Evolutionary conservation across 1,140 invertebrate genomes (phyloP), one percentile per base, ranked within the genome.

Genomic region (Brachionus manjavacas): DNA sequence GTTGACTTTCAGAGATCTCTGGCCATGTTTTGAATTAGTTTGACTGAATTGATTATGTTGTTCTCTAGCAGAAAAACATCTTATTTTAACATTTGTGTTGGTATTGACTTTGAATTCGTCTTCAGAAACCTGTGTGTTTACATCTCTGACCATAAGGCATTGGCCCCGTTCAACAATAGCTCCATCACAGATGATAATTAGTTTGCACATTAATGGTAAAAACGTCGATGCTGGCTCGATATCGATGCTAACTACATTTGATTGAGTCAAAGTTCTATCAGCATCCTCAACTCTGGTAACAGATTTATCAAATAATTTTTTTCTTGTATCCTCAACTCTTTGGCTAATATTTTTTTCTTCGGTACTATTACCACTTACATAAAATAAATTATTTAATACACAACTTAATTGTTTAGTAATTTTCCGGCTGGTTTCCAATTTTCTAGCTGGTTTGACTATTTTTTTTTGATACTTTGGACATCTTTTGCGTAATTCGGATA

Each of bases 121-220:
- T 23, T 80, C 20, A 39, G 11, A 11, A 14, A 64, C 14, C 20
- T 80, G 76, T 52, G 55, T 80, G 11, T 23, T 64, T 7, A 64
- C 79, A 68, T 81, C 79, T 12, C 79, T 35, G n/a, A 81, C 79
- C n/a, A 81, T n/a, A 23, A 68, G 20, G 14, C 49, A 68, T 46
- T 64, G 20, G n/a, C 79, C 79, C 12, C 79, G 28, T 64, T 81
- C 79, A 68, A 64, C 20, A 20, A 68, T 14, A 39, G 79, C 79
- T 7, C 79, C 79, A 64, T 81, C 79, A 46, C 14, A 41, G 6
- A 81, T 81, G 8, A 81, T 81, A 7, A 81, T 81, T 39, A 81
- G 39, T 68, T 81, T 81, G 41, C 79, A 81, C 79, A 81, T 81
- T 64, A 81, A 64, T 39, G 79, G 79, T 11, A 81, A 68, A 60